Evolutionary conservation across 2,113 vertebrate species (phyloP).

Genomic region (Nerophis ophidion): DNA sequence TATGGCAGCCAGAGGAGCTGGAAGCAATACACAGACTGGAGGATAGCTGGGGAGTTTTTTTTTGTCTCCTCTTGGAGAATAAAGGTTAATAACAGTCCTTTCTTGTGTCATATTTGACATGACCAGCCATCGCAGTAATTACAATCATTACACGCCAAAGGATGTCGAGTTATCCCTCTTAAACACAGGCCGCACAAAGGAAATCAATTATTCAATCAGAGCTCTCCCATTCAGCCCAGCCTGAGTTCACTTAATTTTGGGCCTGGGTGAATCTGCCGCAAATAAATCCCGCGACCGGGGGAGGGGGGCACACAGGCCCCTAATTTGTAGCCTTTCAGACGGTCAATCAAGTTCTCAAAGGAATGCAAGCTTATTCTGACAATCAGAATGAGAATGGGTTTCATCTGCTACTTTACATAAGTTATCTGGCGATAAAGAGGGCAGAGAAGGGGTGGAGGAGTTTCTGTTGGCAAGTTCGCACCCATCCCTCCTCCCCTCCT

Average conservation of each 20-base stretch:
- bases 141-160: conserved; percentile 97
- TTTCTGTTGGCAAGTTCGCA: conserved; percentile 46
- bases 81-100: conserved; percentile 99
- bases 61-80: conserved; percentile 62
- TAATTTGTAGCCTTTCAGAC: conserved; percentile 74
- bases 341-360: conserved; percentile 72
- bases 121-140: conserved; percentile 90
- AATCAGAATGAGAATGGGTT: conserved; percentile 73
- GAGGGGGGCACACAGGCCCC: conserved; percentile 68
- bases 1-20: conserved; percentile 61
- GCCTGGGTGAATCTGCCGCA: conserved; percentile 76
- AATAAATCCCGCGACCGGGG: conserved; percentile 68
- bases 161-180: conserved; percentile 99
- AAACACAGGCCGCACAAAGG: conserved; percentile 92
- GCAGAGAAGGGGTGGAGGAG: conserved; percentile 32
- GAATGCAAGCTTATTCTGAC: conserved; percentile 78
- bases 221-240: conserved; percentile 89
- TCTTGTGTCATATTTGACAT: conserved; percentile 96
- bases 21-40: conserved; percentile 53
- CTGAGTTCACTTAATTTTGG: conserved; percentile 96
- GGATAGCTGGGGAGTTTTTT: conserved; percentile 58
- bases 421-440: conserved; percentile 67
- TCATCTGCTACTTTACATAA: conserved; percentile 72
- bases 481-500: conserved; percentile 46
- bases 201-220: conserved; percentile 99